phyloP scores from a whole-genome alignment of 2,113 vertebrate species.

The Lates calcarifer region DNA sequence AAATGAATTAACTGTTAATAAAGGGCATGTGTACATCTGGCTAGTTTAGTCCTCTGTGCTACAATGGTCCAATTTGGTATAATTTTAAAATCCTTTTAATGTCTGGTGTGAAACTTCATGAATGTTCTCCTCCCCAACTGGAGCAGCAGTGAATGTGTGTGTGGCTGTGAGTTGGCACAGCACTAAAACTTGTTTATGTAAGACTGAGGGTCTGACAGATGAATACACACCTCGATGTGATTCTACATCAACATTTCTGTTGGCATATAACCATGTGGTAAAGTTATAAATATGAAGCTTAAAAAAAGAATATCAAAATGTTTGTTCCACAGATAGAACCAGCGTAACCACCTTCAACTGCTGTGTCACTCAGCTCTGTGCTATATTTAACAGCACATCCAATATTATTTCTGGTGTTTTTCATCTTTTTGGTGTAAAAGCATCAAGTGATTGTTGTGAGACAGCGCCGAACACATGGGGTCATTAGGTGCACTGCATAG shows the following conservation, averaged over 20 bases:
- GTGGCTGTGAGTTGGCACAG: neutral
- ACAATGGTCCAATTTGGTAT: neutral
- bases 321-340: conserved; percentile 17
- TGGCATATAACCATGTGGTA: neutral
- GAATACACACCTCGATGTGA: neutral
- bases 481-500: neutral
- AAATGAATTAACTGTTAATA: neutral
- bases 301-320: neutral
- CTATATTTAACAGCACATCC: conserved; percentile 50
- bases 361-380: conserved; percentile 33
- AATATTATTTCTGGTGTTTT: conserved; percentile 45
- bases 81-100: neutral
- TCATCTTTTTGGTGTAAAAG: conserved; percentile 30
- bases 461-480: conserved; percentile 1
- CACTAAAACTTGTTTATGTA: conserved; percentile 11
- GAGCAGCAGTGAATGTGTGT: neutral
- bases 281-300: conserved; percentile 2
- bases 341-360: conserved; percentile 12
- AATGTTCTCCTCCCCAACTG: neutral
- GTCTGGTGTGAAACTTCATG: neutral
- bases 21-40: neutral
- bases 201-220: conserved; percentile 3
- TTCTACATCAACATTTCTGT: conserved; percentile 21
- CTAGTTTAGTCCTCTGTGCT: neutral
- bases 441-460: neutral